Evolutionary conservation across 2,113 vertebrate species (phyloP).

Genomic region (Candoia aspera): DNA sequence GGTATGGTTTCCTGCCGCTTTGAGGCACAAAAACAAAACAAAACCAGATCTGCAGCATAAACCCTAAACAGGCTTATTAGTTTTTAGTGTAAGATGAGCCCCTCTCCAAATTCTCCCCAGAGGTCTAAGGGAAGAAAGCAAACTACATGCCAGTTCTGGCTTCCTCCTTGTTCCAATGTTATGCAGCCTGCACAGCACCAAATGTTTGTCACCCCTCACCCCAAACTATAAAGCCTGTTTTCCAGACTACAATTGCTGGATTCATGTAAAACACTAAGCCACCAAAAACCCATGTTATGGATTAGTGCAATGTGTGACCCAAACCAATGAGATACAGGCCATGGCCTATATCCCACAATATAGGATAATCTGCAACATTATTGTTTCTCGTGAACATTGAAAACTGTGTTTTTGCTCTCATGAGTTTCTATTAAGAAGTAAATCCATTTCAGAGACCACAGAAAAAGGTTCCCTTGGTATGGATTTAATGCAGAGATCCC

Average conservation of each 20-base stretch:
- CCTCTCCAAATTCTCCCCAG: not conserved
- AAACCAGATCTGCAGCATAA: not conserved
- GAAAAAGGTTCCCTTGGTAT: not conserved
- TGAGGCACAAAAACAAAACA: not conserved
- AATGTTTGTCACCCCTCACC: not conserved
- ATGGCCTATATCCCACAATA: not conserved
- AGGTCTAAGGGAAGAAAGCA: not conserved
- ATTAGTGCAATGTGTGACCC: not conserved
- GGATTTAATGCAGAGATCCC: not conserved
- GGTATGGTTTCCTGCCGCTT: not conserved
- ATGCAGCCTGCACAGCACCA: not conserved
- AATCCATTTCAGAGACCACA: not conserved
- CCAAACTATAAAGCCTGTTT: not conserved
- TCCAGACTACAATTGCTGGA: not conserved
- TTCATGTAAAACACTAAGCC: no score
- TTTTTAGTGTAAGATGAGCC: not conserved
- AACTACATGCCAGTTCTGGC: not conserved
- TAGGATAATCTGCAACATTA: not conserved
- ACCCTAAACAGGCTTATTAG: not conserved
- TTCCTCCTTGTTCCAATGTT: not conserved
- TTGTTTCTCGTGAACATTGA: not conserved
- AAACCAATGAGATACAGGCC: not conserved
- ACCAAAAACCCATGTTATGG: not conserved
- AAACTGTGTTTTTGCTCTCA: not conserved
- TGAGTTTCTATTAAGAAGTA: not conserved